A percentile compares a stretch with the other conserved stretches of the same genome.
Evolutionary conservation across 2,797 vertebrate species (phyloP).

Genomic region (Netta rufina): DNA sequence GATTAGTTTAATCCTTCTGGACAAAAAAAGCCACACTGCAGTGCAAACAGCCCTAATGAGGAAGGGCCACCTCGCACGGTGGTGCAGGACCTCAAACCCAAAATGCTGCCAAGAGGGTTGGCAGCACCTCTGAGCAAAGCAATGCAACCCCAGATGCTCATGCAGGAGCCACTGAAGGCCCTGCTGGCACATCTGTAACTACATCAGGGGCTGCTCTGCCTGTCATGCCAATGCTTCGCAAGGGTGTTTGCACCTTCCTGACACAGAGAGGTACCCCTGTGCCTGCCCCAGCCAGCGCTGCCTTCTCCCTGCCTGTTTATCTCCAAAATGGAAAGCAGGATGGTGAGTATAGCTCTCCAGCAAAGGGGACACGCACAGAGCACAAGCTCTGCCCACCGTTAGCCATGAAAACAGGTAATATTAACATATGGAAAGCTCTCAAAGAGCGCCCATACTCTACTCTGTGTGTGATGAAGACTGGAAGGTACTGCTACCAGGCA

Average conservation of each 20-base stretch:
- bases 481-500: background rate
- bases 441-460: rapidly evolving
- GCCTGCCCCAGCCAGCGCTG: too few relatives aligned
- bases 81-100: background rate
- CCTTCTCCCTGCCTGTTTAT: background rate
- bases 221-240: too few relatives aligned
- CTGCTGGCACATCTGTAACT: background rate
- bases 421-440: background rate
- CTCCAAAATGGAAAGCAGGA: background rate
- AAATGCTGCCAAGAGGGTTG: too few relatives aligned
- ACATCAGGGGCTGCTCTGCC: too few relatives aligned
- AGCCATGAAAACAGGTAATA: background rate
- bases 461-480: rapidly evolving
- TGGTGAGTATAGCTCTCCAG: background rate
- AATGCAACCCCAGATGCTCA: background rate
- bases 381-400: background rate
- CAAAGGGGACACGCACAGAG: background rate
- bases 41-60: background rate
- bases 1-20: background rate
- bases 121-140: too few relatives aligned
- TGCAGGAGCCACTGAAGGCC: background rate
- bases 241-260: too few relatives aligned
- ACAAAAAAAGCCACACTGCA: background rate
- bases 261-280: too few relatives aligned
- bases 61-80: background rate